phyloP scores from a whole-genome alignment of 2,888 invertebrate species.

The Heliconius erato region DNA sequence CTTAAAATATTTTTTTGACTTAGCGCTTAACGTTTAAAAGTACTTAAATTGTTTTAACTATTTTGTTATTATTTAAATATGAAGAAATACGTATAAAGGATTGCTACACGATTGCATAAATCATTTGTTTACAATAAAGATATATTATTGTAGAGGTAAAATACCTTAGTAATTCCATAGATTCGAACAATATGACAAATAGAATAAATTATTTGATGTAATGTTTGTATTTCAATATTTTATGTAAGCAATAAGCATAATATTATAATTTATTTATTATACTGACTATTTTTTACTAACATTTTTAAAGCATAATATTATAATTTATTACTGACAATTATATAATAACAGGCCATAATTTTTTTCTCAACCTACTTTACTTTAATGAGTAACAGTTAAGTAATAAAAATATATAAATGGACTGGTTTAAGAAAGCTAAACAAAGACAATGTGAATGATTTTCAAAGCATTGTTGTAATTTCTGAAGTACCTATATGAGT shows the following conservation, averaged over 20 bases:
- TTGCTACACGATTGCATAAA: neutral
- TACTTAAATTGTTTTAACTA: no score
- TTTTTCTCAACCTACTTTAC: neutral
- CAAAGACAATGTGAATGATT: neutral
- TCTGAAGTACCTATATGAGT: neutral
- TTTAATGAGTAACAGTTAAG: neutral
- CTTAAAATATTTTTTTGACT: neutral
- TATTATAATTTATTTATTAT: neutral
- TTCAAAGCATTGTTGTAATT: neutral
- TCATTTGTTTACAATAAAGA: constrained; percentile 24
- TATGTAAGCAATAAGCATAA: constrained; percentile 15
- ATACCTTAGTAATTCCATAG: neutral
- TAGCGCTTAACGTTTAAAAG: neutral
- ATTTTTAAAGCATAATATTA: constrained; percentile 12
- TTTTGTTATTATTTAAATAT: no score
- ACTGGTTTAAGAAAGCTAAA: neutral
- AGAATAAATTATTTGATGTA: constrained; percentile 12
- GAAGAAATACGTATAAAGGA: neutral
- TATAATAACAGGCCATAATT: constrained; percentile 12
- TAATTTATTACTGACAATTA: neutral
- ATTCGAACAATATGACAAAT: constrained; percentile 4
- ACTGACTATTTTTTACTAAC: neutral
- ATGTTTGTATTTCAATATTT: constrained; percentile 4
- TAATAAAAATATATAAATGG: constrained; percentile 2
- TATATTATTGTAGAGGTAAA: neutral